Conservation (phyloP, 2,888 invertebrate genomes). For the Plutella xylostella region DNA sequence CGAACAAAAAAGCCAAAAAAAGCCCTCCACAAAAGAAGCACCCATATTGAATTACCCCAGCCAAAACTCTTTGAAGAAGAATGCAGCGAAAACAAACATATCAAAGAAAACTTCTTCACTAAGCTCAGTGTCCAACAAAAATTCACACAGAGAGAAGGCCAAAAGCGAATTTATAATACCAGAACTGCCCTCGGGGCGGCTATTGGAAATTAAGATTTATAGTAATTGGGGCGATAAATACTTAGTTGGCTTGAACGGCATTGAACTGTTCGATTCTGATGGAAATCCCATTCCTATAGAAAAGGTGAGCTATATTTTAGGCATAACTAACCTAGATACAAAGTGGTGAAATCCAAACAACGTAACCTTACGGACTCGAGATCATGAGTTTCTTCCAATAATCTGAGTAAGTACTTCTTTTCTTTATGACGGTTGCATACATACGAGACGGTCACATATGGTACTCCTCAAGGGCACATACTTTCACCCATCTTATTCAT, state of each 20-base stretch:
- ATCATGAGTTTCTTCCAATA: too few relatives aligned
- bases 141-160: constrained; percentile 28
- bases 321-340: too few relatives aligned
- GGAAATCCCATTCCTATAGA: constrained; percentile 71
- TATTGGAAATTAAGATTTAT: constrained; percentile 75
- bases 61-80: constrained; percentile 23
- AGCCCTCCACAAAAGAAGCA: constrained; percentile 25
- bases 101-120: constrained; percentile 32
- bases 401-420: too few relatives aligned
- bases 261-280: constrained; percentile 77
- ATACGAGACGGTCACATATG: too few relatives aligned
- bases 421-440: too few relatives aligned
- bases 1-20: constrained; percentile 23
- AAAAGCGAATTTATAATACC: constrained; percentile 77
- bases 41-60: constrained; percentile 20
- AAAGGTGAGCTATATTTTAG: constrained; percentile 71
- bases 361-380: too few relatives aligned
- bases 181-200: constrained; percentile 77
- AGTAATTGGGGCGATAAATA: constrained; percentile 85
- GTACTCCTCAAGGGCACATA: too few relatives aligned
- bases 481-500: too few relatives aligned
- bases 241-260: constrained; percentile 82
- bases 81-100: constrained; percentile 16
- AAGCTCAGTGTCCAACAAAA: constrained; percentile 30
- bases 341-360: too few relatives aligned